Conservation (phyloP, 2,797 vertebrate genomes). For the Thamnophis elegans region DNA sequence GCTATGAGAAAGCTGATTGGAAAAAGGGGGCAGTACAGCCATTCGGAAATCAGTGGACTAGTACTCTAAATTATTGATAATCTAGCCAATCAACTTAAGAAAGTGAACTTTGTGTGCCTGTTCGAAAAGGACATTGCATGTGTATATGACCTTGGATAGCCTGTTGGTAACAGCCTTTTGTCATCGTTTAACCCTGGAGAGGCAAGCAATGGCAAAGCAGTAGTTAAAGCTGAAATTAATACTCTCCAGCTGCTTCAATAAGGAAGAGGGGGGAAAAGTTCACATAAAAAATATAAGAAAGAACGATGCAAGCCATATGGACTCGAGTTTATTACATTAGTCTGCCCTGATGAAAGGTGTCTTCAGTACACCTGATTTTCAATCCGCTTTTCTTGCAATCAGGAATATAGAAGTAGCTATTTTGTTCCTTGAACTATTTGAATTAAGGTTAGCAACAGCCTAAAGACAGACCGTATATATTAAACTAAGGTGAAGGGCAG, state of each 20-base stretch:
- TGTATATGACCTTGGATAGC: slow-evolving; percentile 49
- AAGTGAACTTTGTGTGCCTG: slow-evolving; percentile 77
- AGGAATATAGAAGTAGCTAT: slow-evolving; percentile 10
- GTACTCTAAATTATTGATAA: slow-evolving; percentile 85
- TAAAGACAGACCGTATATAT: slow-evolving; percentile 47
- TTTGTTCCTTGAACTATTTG: slow-evolving; percentile 2
- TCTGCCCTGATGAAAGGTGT: slow-evolving; percentile 35
- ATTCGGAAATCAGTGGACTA: slow-evolving; percentile 80
- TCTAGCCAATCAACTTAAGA: slow-evolving; percentile 84
- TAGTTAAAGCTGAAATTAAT: slow-evolving; percentile 73
- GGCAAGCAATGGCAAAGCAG: slow-evolving; percentile 63
- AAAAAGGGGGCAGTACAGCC: slow-evolving; percentile 77
- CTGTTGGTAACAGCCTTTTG: slow-evolving; percentile 37
- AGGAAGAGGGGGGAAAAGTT: slow-evolving; percentile 70
- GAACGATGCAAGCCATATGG: slow-evolving; percentile 74
- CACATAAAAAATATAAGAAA: slow-evolving; percentile 69
- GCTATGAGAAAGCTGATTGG: slow-evolving; percentile 77
- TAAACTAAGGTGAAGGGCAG: background rate
- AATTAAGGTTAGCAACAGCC: slow-evolving; percentile 40
- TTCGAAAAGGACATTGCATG: slow-evolving; percentile 73
- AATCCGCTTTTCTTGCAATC: slow-evolving; percentile 23
- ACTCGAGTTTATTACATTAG: slow-evolving; percentile 58
- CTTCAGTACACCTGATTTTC: slow-evolving; percentile 42
- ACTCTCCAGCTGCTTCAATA: slow-evolving; percentile 74
- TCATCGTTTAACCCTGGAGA: slow-evolving; percentile 43